Conservation (phyloP, 2,113 vertebrate genomes). For the Hemichromis elongatus region DNA sequence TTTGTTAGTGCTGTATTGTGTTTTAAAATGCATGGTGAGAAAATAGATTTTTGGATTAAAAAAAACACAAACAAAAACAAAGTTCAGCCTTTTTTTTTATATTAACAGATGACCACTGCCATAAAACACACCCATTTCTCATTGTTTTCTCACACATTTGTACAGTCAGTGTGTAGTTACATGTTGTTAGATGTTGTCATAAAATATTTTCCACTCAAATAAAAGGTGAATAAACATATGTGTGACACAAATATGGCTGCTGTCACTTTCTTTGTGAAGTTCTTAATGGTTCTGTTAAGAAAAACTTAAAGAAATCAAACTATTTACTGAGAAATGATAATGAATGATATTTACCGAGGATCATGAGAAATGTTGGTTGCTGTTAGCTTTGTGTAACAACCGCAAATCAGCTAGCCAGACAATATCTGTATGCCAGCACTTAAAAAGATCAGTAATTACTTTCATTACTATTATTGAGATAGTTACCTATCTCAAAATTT, state of each 20-base stretch:
- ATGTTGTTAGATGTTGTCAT: conserved; percentile 63
- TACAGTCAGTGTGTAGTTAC: conserved; percentile 65
- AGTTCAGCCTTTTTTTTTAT: conserved; percentile 73
- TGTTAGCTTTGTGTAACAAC: neutral
- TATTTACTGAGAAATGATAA: neutral
- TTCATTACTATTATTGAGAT: neutral
- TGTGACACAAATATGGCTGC: conserved; percentile 36
- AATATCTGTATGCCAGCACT: neutral
- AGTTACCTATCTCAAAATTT: neutral
- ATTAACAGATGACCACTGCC: conserved; percentile 59
- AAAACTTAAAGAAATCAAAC: neutral
- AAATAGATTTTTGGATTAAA: conserved; percentile 70
- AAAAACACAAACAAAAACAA: conserved; percentile 35
- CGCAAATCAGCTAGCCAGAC: neutral
- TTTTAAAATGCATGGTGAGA: conserved; percentile 86
- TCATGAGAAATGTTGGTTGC: too few species aligned
- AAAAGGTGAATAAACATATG: conserved; percentile 65
- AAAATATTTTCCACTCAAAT: conserved; percentile 59
- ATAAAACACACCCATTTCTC: conserved; percentile 24
- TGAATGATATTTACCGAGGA: neutral
- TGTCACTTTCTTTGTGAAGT: neutral
- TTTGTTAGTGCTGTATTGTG: conserved; percentile 76
- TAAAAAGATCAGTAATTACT: neutral
- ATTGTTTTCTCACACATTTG: conserved; percentile 50
- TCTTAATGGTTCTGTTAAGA: neutral